Evolutionary conservation across 2,113 vertebrate genomes (phyloP).

Genomic region (Emberiza fucata): DNA sequence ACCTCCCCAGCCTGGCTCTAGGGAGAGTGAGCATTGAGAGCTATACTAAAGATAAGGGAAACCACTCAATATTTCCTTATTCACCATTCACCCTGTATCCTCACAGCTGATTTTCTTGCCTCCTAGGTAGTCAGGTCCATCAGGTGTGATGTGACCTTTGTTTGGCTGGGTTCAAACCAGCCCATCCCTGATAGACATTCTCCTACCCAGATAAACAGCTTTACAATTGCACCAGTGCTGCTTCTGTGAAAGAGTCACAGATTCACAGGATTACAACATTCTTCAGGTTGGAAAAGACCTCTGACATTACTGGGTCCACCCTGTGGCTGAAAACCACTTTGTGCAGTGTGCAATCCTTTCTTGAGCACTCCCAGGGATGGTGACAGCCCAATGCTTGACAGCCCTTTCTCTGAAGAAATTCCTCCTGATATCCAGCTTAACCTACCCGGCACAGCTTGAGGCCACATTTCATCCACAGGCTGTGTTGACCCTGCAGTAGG

Average conservation of each 20-base stretch:
- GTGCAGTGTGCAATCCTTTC: background rate
- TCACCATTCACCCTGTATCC: no score
- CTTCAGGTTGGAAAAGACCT: background rate
- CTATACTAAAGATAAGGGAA: background rate
- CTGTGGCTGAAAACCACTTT: background rate
- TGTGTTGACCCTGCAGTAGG: background rate
- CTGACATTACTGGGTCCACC: background rate
- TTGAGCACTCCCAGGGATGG: background rate
- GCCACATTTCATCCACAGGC: background rate
- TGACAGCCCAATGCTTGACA: background rate
- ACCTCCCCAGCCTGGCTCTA: background rate
- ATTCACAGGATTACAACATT: background rate
- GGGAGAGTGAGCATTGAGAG: background rate
- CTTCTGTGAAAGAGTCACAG: background rate
- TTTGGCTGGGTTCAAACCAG: background rate
- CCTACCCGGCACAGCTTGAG: background rate
- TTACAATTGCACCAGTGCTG: background rate
- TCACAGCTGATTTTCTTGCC: background rate
- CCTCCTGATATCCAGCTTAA: background rate
- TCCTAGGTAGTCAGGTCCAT: no score
- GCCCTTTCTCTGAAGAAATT: background rate
- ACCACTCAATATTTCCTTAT: background rate
- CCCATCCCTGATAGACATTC: background rate
- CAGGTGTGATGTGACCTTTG: background rate
- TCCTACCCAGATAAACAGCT: background rate